Conservation (phyloP, 1,140 invertebrate genomes). For the Zeugodacus cucurbitae region DNA sequence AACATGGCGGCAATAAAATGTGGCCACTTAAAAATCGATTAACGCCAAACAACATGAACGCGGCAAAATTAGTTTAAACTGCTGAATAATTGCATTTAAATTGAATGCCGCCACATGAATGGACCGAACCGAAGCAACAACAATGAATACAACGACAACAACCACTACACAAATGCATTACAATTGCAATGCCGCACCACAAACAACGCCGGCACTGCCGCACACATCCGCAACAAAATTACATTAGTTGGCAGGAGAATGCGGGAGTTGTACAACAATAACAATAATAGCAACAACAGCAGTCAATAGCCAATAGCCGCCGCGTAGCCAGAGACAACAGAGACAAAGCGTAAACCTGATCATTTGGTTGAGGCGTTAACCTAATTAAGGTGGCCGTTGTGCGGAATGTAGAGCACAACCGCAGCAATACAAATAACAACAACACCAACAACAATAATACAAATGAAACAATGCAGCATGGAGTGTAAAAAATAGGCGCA, state of each 20-base stretch:
- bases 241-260: not conserved
- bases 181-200: conserved; percentile 2
- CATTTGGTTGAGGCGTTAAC: conserved; percentile 36
- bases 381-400: conserved; percentile 24
- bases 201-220: not conserved
- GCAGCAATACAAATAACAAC: not conserved
- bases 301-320: not conserved
- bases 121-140: not conserved
- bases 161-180: not conserved
- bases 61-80: conserved; percentile 37
- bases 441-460: not conserved
- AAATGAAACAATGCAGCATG: not conserved
- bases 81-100: conserved; percentile 39
- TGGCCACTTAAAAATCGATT: conserved; percentile 39
- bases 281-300: no score
- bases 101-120: conserved; percentile 34
- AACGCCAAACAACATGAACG: conserved; percentile 37
- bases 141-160: not conserved
- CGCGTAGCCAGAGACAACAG: not conserved
- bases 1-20: conserved; percentile 8
- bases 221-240: conserved; percentile 16
- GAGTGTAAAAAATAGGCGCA: not conserved
- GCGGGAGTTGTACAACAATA: not conserved
- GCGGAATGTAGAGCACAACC: conserved; percentile 33
- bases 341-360: conserved; percentile 29